phyloP scores from a whole-genome alignment of 23 tunicate genomes.

The Ciona savignyi region DNA sequence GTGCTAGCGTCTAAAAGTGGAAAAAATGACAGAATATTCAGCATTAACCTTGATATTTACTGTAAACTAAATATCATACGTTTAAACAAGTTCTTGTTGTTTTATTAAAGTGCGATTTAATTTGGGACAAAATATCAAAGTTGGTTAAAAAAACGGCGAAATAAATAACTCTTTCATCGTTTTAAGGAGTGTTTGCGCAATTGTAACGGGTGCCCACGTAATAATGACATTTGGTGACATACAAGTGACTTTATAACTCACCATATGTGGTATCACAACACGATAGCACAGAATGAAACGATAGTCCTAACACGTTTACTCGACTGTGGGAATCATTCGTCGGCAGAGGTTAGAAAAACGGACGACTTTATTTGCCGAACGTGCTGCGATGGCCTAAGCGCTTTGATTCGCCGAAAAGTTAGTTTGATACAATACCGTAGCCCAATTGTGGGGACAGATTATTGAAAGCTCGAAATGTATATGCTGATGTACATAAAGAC shows the following conservation, averaged over 20 bases:
- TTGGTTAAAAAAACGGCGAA: too few species aligned
- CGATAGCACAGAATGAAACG: neutral
- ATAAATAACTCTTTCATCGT: too few species aligned
- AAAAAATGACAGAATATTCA: too few species aligned
- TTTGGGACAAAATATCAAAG: too few species aligned
- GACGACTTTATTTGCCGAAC: neutral
- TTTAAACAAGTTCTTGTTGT: too few species aligned
- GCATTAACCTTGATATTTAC: too few species aligned
- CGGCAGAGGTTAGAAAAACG: neutral
- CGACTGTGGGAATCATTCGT: neutral
- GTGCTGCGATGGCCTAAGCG: neutral
- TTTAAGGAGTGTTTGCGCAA: too few species aligned
- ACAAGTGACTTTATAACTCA: neutral
- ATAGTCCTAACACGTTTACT: neutral
- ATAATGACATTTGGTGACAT: neutral
- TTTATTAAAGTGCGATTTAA: too few species aligned
- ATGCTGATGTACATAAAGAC: too few species aligned
- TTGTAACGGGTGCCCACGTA: too few species aligned
- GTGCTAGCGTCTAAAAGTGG: too few species aligned
- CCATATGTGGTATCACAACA: neutral
- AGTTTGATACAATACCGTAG: neutral
- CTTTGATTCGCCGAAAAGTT: neutral
- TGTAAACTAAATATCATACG: too few species aligned
- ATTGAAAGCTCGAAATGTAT: neutral
- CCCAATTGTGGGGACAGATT: neutral